phyloP scores from a whole-genome alignment of 1,140 invertebrate genomes.

The Drosophila tropicalis region DNA sequence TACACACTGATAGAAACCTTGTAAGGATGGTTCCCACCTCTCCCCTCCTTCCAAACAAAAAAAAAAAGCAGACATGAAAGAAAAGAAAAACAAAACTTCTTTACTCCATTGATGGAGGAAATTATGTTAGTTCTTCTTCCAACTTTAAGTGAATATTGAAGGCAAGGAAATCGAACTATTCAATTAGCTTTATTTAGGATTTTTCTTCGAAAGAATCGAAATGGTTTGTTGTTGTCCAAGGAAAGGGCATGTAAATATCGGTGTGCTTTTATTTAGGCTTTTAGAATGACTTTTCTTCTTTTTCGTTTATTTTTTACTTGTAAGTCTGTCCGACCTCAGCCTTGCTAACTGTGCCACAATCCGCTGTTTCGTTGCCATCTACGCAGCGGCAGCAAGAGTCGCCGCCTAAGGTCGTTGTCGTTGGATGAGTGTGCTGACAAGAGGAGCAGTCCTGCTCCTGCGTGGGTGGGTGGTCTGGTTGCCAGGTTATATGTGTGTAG shows the following conservation, averaged over 20 bases:
- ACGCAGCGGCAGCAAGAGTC: conserved; percentile 39
- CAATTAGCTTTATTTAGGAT: background rate
- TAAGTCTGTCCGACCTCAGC: conserved; percentile 45
- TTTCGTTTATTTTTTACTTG: conserved; percentile 7
- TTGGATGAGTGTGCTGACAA: conserved; percentile 23
- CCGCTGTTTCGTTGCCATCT: conserved; percentile 3
- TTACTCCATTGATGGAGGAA: background rate
- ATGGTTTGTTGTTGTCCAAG: background rate
- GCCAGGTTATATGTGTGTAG: conserved; percentile 47
- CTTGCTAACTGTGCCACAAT: conserved; percentile 70
- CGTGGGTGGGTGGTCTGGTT: background rate
- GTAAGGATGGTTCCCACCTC: no score
- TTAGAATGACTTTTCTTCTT: background rate
- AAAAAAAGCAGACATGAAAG: background rate
- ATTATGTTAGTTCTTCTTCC: background rate
- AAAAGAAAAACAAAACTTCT: no score
- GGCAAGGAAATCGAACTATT: no score
- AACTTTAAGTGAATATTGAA: no score
- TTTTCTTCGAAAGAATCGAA: background rate
- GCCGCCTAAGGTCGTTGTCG: conserved; percentile 70
- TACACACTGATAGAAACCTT: background rate
- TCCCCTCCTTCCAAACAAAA: no score
- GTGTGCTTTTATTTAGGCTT: background rate
- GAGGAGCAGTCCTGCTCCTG: background rate
- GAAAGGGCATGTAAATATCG: conserved; percentile 35